Percentiles rank a stretch among this genome's conserved stretches.
phyloP scores from a whole-genome alignment of 2,113 vertebrate species.

The Uria aalge region DNA sequence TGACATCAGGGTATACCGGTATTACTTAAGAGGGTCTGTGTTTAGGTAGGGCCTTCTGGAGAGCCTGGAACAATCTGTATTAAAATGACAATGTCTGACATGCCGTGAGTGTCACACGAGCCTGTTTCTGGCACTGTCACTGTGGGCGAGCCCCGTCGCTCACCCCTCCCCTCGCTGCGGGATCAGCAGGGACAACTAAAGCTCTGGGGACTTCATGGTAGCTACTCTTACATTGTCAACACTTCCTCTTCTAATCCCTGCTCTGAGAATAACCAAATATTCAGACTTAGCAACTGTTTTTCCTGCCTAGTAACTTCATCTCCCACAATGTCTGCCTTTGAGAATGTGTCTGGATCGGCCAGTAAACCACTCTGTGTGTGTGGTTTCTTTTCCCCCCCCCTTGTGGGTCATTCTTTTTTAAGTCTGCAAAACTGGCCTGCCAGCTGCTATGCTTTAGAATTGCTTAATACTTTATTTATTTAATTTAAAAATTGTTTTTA shows the following conservation, averaged over 20 bases:
- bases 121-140: not conserved
- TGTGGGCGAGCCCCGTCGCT: not conserved
- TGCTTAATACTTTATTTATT: not conserved
- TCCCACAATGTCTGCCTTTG: constrained; percentile 27
- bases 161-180: not conserved
- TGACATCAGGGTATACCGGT: not conserved
- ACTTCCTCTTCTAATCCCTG: constrained; percentile 66
- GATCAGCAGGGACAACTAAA: constrained; percentile 57
- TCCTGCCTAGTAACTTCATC: constrained; percentile 65
- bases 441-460: constrained; percentile 6
- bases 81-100: not conserved
- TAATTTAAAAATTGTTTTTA: not conserved
- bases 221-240: constrained; percentile 67
- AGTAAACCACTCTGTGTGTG: not conserved
- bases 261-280: constrained; percentile 71
- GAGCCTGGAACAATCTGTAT: not conserved
- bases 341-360: constrained; percentile 47
- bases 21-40: not conserved
- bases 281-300: constrained; percentile 69
- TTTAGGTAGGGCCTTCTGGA: not conserved
- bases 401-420: not conserved
- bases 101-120: not conserved
- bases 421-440: not conserved
- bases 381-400: not conserved
- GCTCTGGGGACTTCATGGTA: constrained; percentile 61